These are phyloP conservation scores for Melipona bicolor DNA, from an alignment of 2,888 invertebrate species.

Conservation along the genomic window DNA sequence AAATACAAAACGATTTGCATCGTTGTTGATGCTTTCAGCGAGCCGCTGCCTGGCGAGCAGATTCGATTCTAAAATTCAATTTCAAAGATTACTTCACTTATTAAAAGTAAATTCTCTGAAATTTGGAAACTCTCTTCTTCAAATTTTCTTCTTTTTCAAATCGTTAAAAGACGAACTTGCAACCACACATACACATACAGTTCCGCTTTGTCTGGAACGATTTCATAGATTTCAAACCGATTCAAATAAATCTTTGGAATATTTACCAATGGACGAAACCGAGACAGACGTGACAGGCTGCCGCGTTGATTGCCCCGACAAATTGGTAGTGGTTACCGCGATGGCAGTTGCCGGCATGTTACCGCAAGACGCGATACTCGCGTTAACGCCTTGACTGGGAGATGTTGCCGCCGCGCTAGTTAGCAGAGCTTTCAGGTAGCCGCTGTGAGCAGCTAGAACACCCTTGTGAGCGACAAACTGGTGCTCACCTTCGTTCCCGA, in stretches of 20 bases:
- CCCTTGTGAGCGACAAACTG: constrained; percentile 89
- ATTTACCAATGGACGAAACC: constrained; percentile 82
- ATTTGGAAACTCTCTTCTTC: too few relatives aligned
- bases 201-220: too few relatives aligned
- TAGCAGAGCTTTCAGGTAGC: constrained; percentile 89
- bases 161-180: too few relatives aligned
- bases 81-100: too few relatives aligned
- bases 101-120: too few relatives aligned
- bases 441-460: constrained; percentile 89
- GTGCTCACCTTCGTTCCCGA: constrained; percentile 87
- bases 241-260: neutral
- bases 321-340: constrained; percentile 38
- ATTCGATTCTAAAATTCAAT: too few relatives aligned
- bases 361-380: constrained; percentile 38
- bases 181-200: too few relatives aligned
- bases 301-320: constrained; percentile 51
- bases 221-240: neutral
- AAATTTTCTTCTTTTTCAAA: too few relatives aligned
- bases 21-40: too few relatives aligned
- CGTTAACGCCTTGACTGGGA: constrained; percentile 48
- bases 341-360: constrained; percentile 43
- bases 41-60: too few relatives aligned
- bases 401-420: constrained; percentile 69
- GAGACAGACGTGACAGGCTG: constrained; percentile 78
- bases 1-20: too few relatives aligned